Percentiles rank a stretch among this genome's conserved stretches.
phyloP scores from a whole-genome alignment of 1,140 invertebrate species.

The Belonocnema kinseyi region DNA sequence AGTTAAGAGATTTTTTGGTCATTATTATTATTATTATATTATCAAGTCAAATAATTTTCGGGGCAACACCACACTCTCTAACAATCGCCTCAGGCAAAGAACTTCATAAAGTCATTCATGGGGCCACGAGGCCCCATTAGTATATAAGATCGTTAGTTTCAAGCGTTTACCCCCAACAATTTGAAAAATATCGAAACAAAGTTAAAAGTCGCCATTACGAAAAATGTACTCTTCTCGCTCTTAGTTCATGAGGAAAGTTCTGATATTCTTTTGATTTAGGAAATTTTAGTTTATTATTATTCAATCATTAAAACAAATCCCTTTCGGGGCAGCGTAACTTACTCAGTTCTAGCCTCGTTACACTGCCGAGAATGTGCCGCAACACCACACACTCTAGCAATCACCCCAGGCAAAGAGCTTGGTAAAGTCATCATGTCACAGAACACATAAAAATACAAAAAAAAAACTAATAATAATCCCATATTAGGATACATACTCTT shows the following conservation, averaged over 20 bases:
- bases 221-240: neutral
- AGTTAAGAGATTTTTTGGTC: neutral
- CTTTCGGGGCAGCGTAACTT: no score
- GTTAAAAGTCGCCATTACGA: neutral
- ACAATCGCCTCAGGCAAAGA: no score
- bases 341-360: no score
- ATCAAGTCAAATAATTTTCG: no score
- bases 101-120: no score
- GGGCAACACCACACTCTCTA: neutral
- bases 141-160: no score
- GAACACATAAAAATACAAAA: neutral
- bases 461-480: neutral
- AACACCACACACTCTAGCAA: no score
- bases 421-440: neutral
- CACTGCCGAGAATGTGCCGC: no score
- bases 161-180: neutral
- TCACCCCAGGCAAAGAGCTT: no score
- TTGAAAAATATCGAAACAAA: neutral
- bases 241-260: neutral
- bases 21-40: neutral
- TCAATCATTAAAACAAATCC: no score
- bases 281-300: neutral
- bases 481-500: no score
- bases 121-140: no score
- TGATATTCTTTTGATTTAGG: neutral